These are phyloP conservation scores for Trissolcus brochymenae DNA, from an alignment of 2,888 invertebrate genomes.

Conservation along the genomic window DNA sequence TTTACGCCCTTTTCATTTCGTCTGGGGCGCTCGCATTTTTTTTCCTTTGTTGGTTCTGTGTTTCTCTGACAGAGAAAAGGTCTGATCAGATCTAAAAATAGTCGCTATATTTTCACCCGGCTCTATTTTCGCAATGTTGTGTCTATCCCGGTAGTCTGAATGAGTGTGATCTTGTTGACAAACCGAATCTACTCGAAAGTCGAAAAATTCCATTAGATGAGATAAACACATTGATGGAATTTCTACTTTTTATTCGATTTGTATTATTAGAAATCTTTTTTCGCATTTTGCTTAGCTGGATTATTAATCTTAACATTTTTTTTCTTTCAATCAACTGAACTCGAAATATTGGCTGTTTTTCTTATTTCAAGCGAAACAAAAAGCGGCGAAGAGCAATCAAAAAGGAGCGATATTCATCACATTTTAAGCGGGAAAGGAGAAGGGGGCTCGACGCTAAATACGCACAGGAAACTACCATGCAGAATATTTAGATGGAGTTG, in stretches of 20 bases:
- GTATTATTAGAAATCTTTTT: no score
- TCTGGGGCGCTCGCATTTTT: slow-evolving; percentile 4
- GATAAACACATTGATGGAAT: no score
- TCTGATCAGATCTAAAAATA: slow-evolving; percentile 5
- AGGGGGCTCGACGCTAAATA: slow-evolving; percentile 10
- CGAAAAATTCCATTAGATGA: no score
- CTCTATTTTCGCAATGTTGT: neutral
- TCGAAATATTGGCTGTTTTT: neutral
- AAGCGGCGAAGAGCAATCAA: slow-evolving; percentile 3
- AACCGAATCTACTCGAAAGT: no score
- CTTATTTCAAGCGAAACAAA: neutral
- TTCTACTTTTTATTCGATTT: no score
- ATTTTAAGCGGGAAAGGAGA: slow-evolving; percentile 7
- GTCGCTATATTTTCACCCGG: neutral
- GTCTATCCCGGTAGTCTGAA: neutral
- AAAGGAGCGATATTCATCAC: slow-evolving; percentile 31
- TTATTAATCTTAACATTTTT: no score
- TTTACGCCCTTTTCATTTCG: slow-evolving; percentile 23
- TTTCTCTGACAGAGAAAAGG: neutral
- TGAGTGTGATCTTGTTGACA: no score
- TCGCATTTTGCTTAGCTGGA: no score
- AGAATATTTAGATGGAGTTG: slow-evolving; percentile 27
- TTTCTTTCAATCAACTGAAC: no score
- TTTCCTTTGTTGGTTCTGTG: neutral
- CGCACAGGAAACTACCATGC: slow-evolving; percentile 24